Evolutionary conservation across 2,888 invertebrate genomes (phyloP), one percentile per base, ranked within the genome.

Genomic region (Aproaerema taeniolella): DNA sequence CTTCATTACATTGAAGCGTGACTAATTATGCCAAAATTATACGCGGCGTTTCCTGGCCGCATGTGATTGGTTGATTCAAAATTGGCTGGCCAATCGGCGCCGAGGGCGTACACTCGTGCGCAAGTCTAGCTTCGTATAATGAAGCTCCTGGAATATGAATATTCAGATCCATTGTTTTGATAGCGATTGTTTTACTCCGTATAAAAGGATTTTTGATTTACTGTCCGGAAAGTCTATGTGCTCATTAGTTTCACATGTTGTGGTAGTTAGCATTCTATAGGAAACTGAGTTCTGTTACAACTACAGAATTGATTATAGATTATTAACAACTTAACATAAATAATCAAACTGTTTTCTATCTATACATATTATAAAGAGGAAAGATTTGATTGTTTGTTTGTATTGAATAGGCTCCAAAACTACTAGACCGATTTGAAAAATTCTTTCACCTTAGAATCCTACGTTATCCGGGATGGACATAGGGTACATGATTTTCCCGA

Each of bases 11-110:
- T 52, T 49, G 54, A 67, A 65, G 77, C 81, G 78, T 83, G 83
- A 82, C 83, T 83, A 83, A 85, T 85, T 83, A 80, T 80, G 79
- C 81, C 81, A 76, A 83, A 85, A 80, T 80, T 80, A 81, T 72
- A 77, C 76, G 53, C 52, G 49, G 47, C 57, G 53, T 64, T 69
- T 68, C 58, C 66, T 61, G 67, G 61, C 57, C 50, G 48, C 55
- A 46, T 48, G 62, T 56, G 55, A 83, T 85, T 85, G 83, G 83
- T 58, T 57, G 63, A 62, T 67, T 66, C 61, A 53, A 71, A 74
- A 71, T 67, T 69, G 71, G 66, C 55, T 55, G 58, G 45, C 86
- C 85, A 86, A 86, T 85, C 58, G 61, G 55, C 62, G 63, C 15
- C 47, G 65, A 66, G 80, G 83, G 83, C 83, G 85, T 73, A 61